Percentiles rank a stretch among this genome's conserved stretches.
Evolutionary conservation across 2,113 vertebrate genomes (phyloP).

Genomic region (Pogona vitticeps): DNA sequence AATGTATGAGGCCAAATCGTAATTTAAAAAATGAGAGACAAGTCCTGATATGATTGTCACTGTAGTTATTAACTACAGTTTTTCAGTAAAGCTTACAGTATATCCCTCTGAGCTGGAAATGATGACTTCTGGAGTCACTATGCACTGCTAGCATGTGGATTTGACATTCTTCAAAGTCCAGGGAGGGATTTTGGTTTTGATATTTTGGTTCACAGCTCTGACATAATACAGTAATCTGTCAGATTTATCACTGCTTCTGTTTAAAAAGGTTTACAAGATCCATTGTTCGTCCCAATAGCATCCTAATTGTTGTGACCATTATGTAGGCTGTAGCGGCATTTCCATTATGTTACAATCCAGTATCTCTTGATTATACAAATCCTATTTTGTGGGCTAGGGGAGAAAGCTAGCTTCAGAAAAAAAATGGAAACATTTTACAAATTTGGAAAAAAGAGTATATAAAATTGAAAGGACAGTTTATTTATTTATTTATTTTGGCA

Average conservation of each 20-base stretch:
- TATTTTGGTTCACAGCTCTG: constrained; percentile 26
- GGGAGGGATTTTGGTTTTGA: background rate
- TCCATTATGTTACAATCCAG: too few relatives aligned
- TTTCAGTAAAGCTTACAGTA: background rate
- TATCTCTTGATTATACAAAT: too few relatives aligned
- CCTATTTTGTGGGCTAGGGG: too few relatives aligned
- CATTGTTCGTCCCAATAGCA: too few relatives aligned
- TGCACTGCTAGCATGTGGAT: background rate
- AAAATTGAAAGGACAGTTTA: too few relatives aligned
- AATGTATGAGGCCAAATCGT: background rate
- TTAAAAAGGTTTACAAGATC: constrained; percentile 59
- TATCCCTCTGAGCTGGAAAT: background rate
- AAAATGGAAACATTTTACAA: too few relatives aligned
- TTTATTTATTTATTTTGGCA: too few relatives aligned
- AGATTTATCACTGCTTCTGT: constrained; percentile 67
- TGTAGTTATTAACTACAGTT: background rate
- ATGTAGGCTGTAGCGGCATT: too few relatives aligned
- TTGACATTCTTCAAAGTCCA: constrained; percentile 18
- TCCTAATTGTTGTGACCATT: too few relatives aligned
- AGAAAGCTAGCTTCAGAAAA: too few relatives aligned
- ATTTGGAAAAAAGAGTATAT: too few relatives aligned
- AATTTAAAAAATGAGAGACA: background rate
- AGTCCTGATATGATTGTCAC: background rate
- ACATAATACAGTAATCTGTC: constrained; percentile 63
- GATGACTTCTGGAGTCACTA: background rate